Conservation (phyloP, 2,888 invertebrate species). For the Zygothrica quintamaculata region DNA sequence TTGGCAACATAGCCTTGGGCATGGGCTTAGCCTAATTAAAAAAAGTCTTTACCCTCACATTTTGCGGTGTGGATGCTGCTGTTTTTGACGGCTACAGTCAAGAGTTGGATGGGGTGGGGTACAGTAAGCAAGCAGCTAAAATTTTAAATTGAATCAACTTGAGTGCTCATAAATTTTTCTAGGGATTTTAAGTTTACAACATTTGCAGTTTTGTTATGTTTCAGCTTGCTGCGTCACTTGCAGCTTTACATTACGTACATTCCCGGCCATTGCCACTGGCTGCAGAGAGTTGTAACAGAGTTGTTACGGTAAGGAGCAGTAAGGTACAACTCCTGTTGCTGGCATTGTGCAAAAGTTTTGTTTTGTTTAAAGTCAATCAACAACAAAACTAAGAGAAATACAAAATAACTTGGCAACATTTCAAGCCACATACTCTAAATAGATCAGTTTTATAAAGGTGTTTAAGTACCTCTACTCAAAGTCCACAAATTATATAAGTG, state of each 20-base stretch:
- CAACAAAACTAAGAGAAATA: neutral
- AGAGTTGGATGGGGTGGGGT: neutral
- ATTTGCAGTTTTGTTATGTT: constrained; percentile 22
- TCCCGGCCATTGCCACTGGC: constrained; percentile 25
- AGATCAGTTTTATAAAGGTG: no score
- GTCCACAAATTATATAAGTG: no score
- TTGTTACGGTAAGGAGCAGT: neutral
- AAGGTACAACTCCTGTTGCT: constrained; percentile 36
- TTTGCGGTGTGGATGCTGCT: constrained; percentile 46
- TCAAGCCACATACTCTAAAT: constrained; percentile 14
- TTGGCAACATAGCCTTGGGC: constrained; percentile 66
- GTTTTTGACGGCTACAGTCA: constrained; percentile 11
- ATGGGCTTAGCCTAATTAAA: constrained; percentile 79
- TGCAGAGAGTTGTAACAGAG: neutral
- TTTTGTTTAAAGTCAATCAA: constrained; percentile 68
- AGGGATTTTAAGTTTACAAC: constrained; percentile 47
- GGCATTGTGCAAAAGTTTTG: constrained; percentile 63
- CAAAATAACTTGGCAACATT: constrained; percentile 31
- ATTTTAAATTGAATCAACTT: constrained; percentile 76
- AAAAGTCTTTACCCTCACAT: constrained; percentile 63
- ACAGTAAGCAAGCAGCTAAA: constrained; percentile 21
- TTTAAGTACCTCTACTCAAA: no score
- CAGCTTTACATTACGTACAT: constrained; percentile 46
- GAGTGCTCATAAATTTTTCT: constrained; percentile 76
- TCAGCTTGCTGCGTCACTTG: constrained; percentile 59